Evolutionary conservation across 92 coral and sea anemone species (phyloP).

Genomic region (Pocillopora meandrina): DNA sequence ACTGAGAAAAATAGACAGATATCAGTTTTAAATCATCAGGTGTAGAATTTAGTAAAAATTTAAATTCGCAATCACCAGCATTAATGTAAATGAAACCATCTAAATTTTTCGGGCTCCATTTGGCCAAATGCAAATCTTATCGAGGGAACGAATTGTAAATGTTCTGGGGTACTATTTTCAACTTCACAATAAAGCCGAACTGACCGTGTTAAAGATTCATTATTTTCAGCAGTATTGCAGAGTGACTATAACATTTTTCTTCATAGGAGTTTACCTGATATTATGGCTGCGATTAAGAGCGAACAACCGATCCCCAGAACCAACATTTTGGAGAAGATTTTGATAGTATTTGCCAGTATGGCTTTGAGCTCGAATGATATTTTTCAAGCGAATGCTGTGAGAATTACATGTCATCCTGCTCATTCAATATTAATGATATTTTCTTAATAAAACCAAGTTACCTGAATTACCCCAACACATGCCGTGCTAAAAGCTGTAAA

Average conservation of each 20-base stretch:
- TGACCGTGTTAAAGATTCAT: not conserved
- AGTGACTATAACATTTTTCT: not conserved
- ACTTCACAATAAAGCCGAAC: not conserved
- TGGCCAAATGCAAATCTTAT: not conserved
- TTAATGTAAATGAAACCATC: not conserved
- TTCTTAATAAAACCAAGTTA: constrained; percentile 17
- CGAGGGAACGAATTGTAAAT: not conserved
- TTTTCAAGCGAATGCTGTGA: not conserved
- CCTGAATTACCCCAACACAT: not conserved
- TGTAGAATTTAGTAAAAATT: not conserved
- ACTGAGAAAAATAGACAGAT: not conserved
- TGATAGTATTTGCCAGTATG: not conserved
- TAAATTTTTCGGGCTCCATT: not conserved
- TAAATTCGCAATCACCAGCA: not conserved
- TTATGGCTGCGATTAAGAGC: not conserved
- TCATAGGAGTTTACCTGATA: constrained; percentile 7
- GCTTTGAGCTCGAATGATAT: not conserved
- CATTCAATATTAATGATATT: constrained; percentile 42
- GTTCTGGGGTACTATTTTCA: not conserved
- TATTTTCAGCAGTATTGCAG: not conserved
- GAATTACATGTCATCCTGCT: not conserved
- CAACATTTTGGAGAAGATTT: not conserved
- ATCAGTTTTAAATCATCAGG: not conserved
- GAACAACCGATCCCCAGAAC: not conserved
- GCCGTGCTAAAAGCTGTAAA: not conserved